Evolutionary conservation across 2,113 vertebrate species (phyloP).

Genomic region (Xenopus borealis): DNA sequence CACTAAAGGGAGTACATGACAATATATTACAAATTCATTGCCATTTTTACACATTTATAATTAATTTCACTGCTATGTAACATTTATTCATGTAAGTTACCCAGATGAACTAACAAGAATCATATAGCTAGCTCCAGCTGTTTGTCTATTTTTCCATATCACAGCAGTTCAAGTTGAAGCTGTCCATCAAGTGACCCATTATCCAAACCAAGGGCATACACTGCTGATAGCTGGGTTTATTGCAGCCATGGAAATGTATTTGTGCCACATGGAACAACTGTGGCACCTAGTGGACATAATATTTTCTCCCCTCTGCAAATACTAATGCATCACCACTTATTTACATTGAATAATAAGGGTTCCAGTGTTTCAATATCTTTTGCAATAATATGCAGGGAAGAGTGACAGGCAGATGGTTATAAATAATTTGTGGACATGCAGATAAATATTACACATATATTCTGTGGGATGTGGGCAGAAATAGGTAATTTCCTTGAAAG

Average conservation of each 20-base stretch:
- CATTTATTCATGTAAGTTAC: conserved; percentile 19
- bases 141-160: conserved; percentile 30
- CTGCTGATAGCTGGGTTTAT: conserved; percentile 23
- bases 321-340: not conserved
- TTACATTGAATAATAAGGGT: too few relatives aligned
- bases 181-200: conserved; percentile 34
- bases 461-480: too few relatives aligned
- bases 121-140: conserved; percentile 31
- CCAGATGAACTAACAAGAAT: conserved; percentile 21
- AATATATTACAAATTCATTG: too few relatives aligned
- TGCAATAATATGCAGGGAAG: too few relatives aligned
- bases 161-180: conserved; percentile 21
- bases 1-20: too few relatives aligned
- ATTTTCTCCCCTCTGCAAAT: not conserved
- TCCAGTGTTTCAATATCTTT: too few relatives aligned
- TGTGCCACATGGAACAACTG: conserved; percentile 22
- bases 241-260: not conserved
- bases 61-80: not conserved
- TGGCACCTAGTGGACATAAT: conserved; percentile 33
- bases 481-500: too few relatives aligned
- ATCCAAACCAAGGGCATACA: conserved; percentile 34
- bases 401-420: too few relatives aligned
- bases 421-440: too few relatives aligned
- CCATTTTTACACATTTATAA: too few relatives aligned
- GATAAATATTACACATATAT: too few relatives aligned